Evolutionary conservation across 2,113 vertebrate species (phyloP).

Genomic region (Noctilio leporinus): DNA sequence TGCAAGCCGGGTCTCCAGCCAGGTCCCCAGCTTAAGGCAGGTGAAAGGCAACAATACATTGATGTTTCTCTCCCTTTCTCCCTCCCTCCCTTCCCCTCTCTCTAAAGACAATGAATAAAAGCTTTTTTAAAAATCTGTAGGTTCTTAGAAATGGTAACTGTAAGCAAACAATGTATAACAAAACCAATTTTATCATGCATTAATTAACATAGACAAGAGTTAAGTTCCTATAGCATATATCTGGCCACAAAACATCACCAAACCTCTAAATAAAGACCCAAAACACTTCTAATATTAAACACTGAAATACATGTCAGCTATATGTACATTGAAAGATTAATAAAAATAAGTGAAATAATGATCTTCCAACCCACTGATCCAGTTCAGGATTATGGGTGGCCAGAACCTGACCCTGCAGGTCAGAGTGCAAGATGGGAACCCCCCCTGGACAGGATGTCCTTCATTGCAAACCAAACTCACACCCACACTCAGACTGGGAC

Average conservation of each 20-base stretch:
- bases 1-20: too few relatives aligned
- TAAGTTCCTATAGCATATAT: background rate
- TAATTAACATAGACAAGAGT: background rate
- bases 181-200: background rate
- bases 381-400: background rate
- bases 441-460: background rate
- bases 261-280: background rate
- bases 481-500: background rate
- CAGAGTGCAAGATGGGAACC: background rate
- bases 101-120: too few relatives aligned
- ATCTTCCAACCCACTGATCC: background rate
- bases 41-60: too few relatives aligned
- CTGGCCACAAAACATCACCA: background rate
- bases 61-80: too few relatives aligned
- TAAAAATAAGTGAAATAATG: background rate
- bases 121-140: too few relatives aligned
- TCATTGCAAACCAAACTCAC: background rate
- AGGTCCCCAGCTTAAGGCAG: too few relatives aligned
- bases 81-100: too few relatives aligned
- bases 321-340: background rate
- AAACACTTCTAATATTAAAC: background rate
- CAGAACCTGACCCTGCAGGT: background rate
- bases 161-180: background rate
- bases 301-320: background rate
- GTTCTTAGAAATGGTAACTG: background rate